Conservation (phyloP, 2,797 vertebrate genomes). For the Cossypha caffra region DNA sequence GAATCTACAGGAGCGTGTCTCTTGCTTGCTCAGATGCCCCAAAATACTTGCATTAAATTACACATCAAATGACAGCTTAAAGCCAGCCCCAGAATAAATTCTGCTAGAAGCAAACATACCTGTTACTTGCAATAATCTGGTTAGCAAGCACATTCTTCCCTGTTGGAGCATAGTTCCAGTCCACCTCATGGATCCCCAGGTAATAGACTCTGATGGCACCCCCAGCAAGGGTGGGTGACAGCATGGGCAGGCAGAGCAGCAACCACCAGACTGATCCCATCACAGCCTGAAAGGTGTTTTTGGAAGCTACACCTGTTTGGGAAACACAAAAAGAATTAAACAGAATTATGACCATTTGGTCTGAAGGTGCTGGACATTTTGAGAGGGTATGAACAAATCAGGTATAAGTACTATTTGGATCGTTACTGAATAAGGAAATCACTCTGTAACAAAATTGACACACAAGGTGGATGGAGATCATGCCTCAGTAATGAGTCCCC, state of each 20-base stretch:
- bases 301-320: background rate
- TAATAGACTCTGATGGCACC: constrained; percentile 71
- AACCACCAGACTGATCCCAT: background rate
- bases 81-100: background rate
- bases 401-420: background rate
- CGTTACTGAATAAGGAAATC: background rate
- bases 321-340: background rate
- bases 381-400: background rate
- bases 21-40: constrained; percentile 1
- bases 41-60: background rate
- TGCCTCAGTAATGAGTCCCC: background rate
- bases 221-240: background rate
- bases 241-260: constrained; percentile 6
- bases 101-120: constrained; percentile 35
- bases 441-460: background rate
- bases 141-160: constrained; percentile 62
- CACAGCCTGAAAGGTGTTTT: background rate
- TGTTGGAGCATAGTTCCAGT: constrained; percentile 76
- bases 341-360: background rate
- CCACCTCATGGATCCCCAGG: constrained; percentile 69
- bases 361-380: background rate
- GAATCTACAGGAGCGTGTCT: background rate
- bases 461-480: background rate
- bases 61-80: background rate
- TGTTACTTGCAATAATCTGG: constrained; percentile 24